Evolutionary conservation across 2,888 invertebrate genomes (phyloP), one percentile per base, ranked within the genome.

Genomic region (Microchrysa polita): DNA sequence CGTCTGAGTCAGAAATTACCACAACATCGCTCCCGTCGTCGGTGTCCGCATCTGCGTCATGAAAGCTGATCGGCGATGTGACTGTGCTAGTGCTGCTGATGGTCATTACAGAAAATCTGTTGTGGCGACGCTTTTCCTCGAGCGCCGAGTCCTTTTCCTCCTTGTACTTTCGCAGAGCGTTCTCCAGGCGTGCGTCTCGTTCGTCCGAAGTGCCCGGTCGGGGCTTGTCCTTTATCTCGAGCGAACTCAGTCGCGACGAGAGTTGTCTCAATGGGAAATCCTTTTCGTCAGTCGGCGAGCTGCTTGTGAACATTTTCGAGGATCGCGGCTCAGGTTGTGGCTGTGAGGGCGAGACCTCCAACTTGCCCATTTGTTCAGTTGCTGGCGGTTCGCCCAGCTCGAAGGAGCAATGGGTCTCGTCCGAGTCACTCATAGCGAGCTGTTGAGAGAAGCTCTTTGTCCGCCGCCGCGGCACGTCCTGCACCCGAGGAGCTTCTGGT

Each of bases 391-490:
- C 48, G 2, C 4, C 20, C 16, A 14, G 14, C 20, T 60, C 72
- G 14, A 44, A 10, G 20, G 72, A 72, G 53, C 73, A 73, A 44
- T 76, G 59, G 0, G 80, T 81, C 4, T 80, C 80, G 27, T 78
- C 74, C 2, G 77, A 71, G 59, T 75, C 75, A 27, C 69, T 69
- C 20, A 69, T 5, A 40, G 55, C 34, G 0, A 69, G 22, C 7
- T 40, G 69, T 7, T 57, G 57, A 20, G 55, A 57, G 9, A 75
- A 69, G 22, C 69, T 69, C 10, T 72, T 73, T 22, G 59, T 75
- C 23, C 42, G 72, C 22, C 40, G 12, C 12, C 40, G 27, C 44
- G 57, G 16, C 12, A 20, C 48, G 27, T 53, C 40, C 12, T 22
- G 48, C n/a, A 16, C 27, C 2, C 4, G 27, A 2, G 7, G 4